A percentile compares a stretch with the other conserved stretches of the same genome.
Evolutionary conservation across 2,113 vertebrate species (phyloP).

Genomic region (Vombatus ursinus): DNA sequence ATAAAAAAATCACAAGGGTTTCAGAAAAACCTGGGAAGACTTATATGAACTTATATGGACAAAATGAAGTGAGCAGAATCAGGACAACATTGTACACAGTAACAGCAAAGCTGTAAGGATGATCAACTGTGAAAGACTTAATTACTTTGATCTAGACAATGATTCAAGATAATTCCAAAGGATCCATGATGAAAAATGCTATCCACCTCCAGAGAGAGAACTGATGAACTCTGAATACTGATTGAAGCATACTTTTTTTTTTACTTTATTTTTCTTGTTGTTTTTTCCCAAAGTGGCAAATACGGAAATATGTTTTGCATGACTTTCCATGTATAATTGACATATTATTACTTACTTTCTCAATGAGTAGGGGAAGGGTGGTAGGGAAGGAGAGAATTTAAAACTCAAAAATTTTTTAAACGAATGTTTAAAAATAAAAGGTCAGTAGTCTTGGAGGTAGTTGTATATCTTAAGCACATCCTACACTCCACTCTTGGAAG

Average conservation of each 20-base stretch:
- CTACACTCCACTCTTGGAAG: too few species aligned
- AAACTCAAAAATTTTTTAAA: neutral
- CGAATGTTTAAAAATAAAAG: neutral
- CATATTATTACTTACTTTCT: too few species aligned
- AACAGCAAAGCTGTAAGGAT: neutral
- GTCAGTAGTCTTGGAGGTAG: neutral
- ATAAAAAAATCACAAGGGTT: too few species aligned
- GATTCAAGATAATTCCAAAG: neutral
- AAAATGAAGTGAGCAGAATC: neutral
- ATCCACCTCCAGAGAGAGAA: neutral
- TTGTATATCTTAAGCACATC: neutral
- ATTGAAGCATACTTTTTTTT: too few species aligned
- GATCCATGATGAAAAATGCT: neutral
- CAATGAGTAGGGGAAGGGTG: too few species aligned
- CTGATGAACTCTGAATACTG: too few species aligned
- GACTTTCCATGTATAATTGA: too few species aligned
- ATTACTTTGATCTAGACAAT: neutral
- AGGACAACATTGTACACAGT: neutral
- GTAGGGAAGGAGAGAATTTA: too few species aligned
- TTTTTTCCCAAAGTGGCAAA: too few species aligned
- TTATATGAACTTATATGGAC: neutral
- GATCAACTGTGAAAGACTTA: neutral
- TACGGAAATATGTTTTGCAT: too few species aligned
- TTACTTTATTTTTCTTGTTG: too few species aligned
- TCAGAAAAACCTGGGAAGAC: neutral